Base-by-base conservation (phyloP, 2,797 vertebrate genomes). In the Xenentodon cancila region DNA sequence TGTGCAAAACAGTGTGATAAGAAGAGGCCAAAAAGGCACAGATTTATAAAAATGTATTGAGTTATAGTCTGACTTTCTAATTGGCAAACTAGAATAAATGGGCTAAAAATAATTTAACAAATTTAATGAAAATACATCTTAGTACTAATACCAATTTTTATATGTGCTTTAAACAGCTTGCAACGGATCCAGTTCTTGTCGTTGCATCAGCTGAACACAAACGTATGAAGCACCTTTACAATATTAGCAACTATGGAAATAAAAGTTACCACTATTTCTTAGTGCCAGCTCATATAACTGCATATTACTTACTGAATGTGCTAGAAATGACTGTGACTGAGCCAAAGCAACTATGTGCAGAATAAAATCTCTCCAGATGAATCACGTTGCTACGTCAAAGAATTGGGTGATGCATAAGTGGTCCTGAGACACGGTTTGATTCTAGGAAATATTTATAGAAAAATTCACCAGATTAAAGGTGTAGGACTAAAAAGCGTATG, bases 1-100 rank as follows among this genome's bases (percentile, higher is more conserved):
- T 68, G 51, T 56, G 53, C 75, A 75, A 60, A 80, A 68, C 62
- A 57, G 62, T 40, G 4, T 9, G 75, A 79, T 67, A 75, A 84
- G 59, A 65, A n/a, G 44, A 64, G 53, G 59, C 53, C 44, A 40
- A 44, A 32, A 55, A 37, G 47, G 65, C 61, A 21, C 60, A 50
- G 54, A 82, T 82, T 81, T 67, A 59, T 60, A 52, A 20, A 74
- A 88, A 84, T 17, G 52, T 58, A 57, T 65, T 53, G 49, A 71
- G 68, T 77, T 75, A 64, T 16, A 53, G 50, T 55, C 64, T 74
- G 62, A 64, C 79, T 80, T 60, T 72, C 64, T 53, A 67, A 85
- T 73, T 59, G 45, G 70, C 44, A 53, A 74, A 73, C 25, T 18
- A 15, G 22, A 42, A 50, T 20, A 53, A 54, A 87, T 70, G 65